phyloP scores from a whole-genome alignment of 2,113 vertebrate species.

The Strix uralensis region DNA sequence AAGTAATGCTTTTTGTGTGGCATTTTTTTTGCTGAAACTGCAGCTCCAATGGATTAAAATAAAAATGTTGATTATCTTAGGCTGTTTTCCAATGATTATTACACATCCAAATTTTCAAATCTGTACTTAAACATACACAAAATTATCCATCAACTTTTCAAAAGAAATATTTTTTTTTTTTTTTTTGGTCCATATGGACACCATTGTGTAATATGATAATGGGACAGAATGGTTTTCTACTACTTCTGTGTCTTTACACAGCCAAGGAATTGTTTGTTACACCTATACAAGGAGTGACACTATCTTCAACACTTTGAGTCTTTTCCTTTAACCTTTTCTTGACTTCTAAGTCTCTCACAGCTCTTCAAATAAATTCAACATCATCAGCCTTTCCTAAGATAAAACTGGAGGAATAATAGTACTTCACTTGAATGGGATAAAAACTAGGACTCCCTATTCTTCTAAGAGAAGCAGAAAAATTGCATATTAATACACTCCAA shows the following conservation, averaged over 20 bases:
- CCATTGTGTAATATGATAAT: neutral
- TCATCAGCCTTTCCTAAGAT: neutral
- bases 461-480: neutral
- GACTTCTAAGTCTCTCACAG: neutral
- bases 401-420: neutral
- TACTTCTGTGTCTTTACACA: neutral
- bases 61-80: neutral
- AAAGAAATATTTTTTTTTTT: neutral
- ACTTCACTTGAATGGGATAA: neutral
- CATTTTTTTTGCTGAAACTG: neutral
- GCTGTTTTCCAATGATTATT: neutral
- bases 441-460: neutral
- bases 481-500: neutral
- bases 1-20: neutral
- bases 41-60: neutral
- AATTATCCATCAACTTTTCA: neutral
- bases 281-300: neutral
- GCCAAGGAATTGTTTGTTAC: neutral
- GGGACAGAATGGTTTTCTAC: neutral
- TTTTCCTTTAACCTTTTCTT: neutral
- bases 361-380: neutral
- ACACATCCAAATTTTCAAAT: neutral
- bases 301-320: neutral
- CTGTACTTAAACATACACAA: neutral
- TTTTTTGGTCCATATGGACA: neutral